phyloP scores from a whole-genome alignment of 1,140 invertebrate genomes.

The Pentalonia nigronervosa region DNA sequence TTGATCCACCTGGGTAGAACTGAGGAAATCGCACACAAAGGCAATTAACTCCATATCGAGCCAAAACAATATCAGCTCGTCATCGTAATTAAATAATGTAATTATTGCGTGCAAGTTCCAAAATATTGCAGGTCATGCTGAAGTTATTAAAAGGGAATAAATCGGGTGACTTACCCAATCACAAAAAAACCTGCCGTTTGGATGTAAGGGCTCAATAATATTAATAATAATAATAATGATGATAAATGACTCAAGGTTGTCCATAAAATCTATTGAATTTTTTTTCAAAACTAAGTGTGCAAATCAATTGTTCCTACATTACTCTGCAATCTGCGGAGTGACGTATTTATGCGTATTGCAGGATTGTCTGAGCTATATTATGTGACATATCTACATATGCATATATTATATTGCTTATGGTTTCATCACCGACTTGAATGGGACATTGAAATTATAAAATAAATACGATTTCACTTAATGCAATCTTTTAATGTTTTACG shows the following conservation, averaged over 20 bases:
- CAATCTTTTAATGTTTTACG: not conserved
- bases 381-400: not conserved
- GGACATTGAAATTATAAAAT: not conserved
- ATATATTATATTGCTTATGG: not conserved
- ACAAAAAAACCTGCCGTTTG: not conserved
- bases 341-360: not conserved
- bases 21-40: constrained; percentile 39
- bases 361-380: not conserved
- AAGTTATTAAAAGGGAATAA: constrained; percentile 44
- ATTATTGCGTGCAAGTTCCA: not conserved
- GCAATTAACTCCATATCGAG: constrained; percentile 36
- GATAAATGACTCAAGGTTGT: not conserved
- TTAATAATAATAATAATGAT: not conserved
- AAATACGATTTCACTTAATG: not conserved
- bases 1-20: constrained; percentile 12
- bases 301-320: constrained; percentile 7
- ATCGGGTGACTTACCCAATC: constrained; percentile 26
- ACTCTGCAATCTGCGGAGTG: not conserved
- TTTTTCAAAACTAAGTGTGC: not conserved
- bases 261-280: constrained; percentile 9
- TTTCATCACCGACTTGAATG: not conserved
- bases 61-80: constrained; percentile 42
- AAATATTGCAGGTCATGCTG: constrained; percentile 34
- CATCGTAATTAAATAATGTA: constrained; percentile 51
- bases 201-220: not conserved